Percentiles rank a stretch among this genome's conserved stretches.
These are phyloP conservation scores for Tamias sibiricus DNA, from an alignment of 2,113 vertebrate species.

Conservation along the genomic window DNA sequence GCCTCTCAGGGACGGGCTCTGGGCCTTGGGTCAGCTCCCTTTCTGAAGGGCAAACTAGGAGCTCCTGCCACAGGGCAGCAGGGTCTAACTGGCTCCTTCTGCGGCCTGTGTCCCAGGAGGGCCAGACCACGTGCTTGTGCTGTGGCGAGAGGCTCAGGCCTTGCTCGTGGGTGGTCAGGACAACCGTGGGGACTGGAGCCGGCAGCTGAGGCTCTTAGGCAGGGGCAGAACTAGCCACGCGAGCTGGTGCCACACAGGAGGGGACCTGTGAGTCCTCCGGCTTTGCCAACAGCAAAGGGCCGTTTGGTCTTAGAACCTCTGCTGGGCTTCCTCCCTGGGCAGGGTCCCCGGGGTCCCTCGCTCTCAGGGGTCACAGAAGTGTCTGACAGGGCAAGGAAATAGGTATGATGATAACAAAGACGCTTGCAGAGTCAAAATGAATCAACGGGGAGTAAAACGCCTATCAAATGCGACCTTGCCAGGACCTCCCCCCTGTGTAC, in stretches of 20 bases:
- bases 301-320: neutral
- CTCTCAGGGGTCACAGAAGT: neutral
- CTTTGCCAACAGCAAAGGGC: no score
- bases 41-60: neutral
- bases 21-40: neutral
- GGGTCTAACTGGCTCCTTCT: conserved; percentile 46
- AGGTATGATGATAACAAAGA: no score
- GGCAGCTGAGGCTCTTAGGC: neutral
- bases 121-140: neutral
- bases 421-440: neutral
- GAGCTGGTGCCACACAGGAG: neutral
- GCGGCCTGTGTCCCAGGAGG: neutral
- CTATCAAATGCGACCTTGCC: neutral
- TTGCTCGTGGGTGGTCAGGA: neutral
- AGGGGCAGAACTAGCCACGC: neutral
- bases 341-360: rapidly evolving
- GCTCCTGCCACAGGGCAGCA: neutral
- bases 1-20: neutral
- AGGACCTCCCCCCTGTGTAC: no score
- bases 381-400: neutral
- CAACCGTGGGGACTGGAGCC: neutral
- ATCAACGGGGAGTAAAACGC: neutral
- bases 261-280: neutral
- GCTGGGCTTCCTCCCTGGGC: neutral
- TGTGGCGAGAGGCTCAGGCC: neutral